Base-by-base conservation (phyloP, 1,140 invertebrate species). In the Palaemon carinicauda region DNA sequence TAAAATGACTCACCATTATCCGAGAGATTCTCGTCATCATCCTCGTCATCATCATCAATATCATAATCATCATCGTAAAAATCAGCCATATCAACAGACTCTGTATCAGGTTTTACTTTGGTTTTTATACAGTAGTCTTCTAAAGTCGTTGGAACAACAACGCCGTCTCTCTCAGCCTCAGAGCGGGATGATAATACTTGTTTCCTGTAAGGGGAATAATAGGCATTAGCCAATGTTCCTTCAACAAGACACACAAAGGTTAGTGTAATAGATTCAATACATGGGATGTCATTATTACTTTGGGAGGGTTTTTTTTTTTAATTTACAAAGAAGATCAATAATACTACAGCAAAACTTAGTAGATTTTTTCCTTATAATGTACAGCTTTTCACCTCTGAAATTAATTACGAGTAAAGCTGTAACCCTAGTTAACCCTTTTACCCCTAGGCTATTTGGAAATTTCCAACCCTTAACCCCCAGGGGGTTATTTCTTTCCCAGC, bases 91-190 rank as follows among this genome's bases (percentile, higher is more conserved):
- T 97, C 96, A 56, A 96, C 91, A 90, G 94, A 93, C 89, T 95
- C 95, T 86, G 94, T 94, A 15, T 88, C 88, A 94, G 95, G 93
- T 95, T 96, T 89, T 94, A 95, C 91, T 94, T 95, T 91, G 17
- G 96, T 96, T 91, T 98, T 98, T 90, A 98, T 96, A 91, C 97
- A 97, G 92, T 99, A 99, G 92, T 99, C 99, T 93, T 99, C 98
- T 90, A 99, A 92, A 2, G 98, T 99, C 83, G 97, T 94, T 41
- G 98, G 99, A 87, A 99, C 98, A 41, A 96, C 95, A 74, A 99
- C 98, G 89, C 97, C 97, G 92, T 99, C 99, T 87, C 96, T 96
- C 91, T 98, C 97, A 0, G 99, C 98, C 90, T 99, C 98, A 65
- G 95, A 94, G 91, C 97, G 95, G 27, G 98, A 98, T 4, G 96